A percentile compares a stretch with the other conserved stretches of the same genome.
phyloP scores from a whole-genome alignment of 2,797 vertebrate species.

The Leontocebus nigricollis region DNA sequence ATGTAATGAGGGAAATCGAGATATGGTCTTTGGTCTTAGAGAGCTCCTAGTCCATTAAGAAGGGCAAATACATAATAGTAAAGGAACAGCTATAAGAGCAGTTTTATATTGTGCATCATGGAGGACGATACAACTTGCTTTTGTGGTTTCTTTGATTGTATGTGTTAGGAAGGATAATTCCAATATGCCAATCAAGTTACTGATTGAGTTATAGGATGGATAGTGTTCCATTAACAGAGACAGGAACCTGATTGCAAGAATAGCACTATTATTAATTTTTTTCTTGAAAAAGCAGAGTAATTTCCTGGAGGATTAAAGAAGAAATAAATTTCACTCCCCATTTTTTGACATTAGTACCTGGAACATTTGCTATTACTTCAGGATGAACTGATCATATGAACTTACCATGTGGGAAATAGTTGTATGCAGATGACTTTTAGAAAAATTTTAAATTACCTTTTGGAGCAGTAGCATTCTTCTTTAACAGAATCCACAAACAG shows the following conservation, averaged over 20 bases:
- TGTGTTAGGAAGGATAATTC: neutral
- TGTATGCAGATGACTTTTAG: neutral
- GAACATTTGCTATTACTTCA: neutral
- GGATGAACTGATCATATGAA: neutral
- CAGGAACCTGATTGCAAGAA: neutral
- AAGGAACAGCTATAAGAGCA: neutral
- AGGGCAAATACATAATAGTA: neutral
- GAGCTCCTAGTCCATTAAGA: neutral
- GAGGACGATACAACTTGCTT: neutral
- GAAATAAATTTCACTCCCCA: neutral
- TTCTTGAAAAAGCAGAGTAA: neutral
- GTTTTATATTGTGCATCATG: neutral
- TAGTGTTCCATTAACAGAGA: neutral
- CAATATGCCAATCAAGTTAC: neutral
- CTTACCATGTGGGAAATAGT: neutral
- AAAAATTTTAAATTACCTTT: neutral
- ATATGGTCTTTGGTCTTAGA: neutral
- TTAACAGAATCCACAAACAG: neutral
- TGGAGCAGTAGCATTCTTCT: neutral
- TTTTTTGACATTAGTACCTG: conserved; percentile 2
- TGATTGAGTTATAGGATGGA: neutral
- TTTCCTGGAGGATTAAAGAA: neutral
- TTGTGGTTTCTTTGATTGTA: neutral
- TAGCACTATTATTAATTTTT: neutral
- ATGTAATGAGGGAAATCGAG: neutral